A percentile compares a stretch with the other conserved stretches of the same genome.
These are phyloP conservation scores for Alca torda DNA, from an alignment of 2,797 vertebrate species.

Conservation along the genomic window DNA sequence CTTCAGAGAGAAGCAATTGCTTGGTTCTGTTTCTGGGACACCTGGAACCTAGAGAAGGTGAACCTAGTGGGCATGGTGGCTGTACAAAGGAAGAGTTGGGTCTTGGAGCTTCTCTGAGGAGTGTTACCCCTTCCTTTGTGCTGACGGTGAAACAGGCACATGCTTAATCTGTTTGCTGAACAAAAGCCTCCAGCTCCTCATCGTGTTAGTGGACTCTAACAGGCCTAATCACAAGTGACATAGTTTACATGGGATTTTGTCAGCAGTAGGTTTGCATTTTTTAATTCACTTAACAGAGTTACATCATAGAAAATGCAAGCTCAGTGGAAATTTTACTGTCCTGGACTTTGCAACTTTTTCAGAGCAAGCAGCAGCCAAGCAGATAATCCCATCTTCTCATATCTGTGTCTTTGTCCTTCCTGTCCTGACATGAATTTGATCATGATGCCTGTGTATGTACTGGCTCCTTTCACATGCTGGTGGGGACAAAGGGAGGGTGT, in stretches of 20 bases:
- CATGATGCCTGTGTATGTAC: background rate
- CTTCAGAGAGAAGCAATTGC: background rate
- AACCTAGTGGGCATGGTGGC: background rate
- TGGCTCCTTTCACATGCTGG: background rate
- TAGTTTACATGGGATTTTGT: background rate
- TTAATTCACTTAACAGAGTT: background rate
- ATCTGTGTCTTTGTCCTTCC: constrained; percentile 31
- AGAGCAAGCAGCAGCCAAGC: constrained; percentile 37
- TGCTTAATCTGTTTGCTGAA: background rate
- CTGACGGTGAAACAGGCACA: background rate
- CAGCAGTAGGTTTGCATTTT: background rate
- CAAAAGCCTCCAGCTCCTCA: background rate
- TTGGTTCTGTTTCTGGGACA: background rate
- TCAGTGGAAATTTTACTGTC: constrained; percentile 35
- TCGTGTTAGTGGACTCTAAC: background rate
- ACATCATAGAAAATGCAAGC: constrained; percentile 42
- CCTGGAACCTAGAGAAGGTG: background rate
- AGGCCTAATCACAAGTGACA: background rate
- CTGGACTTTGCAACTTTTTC: constrained; percentile 55
- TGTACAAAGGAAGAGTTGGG: background rate
- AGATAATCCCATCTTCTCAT: constrained; percentile 47
- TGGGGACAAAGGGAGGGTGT: background rate
- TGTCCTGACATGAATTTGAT: background rate
- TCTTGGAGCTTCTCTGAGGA: accelerated
- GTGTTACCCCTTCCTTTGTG: accelerated